A percentile compares a stretch with the other conserved stretches of the same genome.
phyloP scores from a whole-genome alignment of 2,797 vertebrate species.

The Gallinago solitaria region DNA sequence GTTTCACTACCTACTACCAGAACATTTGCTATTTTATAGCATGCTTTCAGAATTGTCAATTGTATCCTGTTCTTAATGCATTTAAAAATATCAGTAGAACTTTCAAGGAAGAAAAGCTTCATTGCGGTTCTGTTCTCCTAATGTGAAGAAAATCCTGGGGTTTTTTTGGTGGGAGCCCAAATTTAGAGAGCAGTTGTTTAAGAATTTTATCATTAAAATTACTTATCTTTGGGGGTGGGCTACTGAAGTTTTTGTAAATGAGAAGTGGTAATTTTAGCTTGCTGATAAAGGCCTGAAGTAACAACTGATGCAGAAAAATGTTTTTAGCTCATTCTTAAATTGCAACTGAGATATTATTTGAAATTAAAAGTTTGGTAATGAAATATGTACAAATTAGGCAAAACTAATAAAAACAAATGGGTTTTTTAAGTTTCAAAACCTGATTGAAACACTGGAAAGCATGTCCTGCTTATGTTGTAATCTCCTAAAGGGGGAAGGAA shows the following conservation, averaged over 20 bases:
- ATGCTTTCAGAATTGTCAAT: not conserved
- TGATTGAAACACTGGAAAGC: not conserved
- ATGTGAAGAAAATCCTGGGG: not conserved
- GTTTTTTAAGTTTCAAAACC: not conserved
- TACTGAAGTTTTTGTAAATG: not conserved
- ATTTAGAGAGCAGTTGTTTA: not conserved
- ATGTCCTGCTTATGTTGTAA: fast-evolving
- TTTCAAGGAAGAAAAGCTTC: not conserved
- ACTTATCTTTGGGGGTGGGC: not conserved
- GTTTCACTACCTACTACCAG: not conserved
- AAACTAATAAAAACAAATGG: not conserved
- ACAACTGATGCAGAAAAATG: not conserved
- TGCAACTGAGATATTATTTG: not conserved
- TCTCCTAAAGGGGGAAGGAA: not conserved
- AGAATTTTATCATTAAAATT: not conserved
- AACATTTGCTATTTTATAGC: not conserved
- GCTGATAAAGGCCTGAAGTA: not conserved
- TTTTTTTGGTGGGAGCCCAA: not conserved
- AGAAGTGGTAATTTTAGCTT: not conserved
- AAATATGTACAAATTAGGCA: not conserved
- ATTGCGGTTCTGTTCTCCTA: not conserved
- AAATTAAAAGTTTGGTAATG: not conserved
- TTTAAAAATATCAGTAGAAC: not conserved
- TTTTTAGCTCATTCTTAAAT: not conserved
- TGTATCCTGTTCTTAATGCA: not conserved